These are phyloP conservation scores for Frankliniella fusca DNA, from an alignment of 2,888 invertebrate species.

Conservation along the genomic window DNA sequence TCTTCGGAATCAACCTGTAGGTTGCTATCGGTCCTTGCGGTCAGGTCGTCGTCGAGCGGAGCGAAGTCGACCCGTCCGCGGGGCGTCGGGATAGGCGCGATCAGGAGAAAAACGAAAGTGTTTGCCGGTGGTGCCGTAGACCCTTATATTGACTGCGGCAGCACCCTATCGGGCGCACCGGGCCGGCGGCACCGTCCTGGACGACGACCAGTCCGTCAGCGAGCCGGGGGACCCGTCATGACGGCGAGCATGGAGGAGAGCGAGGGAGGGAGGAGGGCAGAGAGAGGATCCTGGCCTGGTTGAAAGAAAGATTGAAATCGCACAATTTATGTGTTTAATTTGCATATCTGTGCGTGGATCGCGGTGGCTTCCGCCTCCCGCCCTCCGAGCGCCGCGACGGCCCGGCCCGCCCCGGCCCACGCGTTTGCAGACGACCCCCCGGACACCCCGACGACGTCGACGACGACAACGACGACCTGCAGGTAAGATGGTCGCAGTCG, in stretches of 20 bases:
- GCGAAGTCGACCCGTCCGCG: not conserved
- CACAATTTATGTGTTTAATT: conserved; percentile 27
- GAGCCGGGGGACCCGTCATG: not conserved
- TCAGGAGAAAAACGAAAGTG: not conserved
- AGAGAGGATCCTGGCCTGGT: not conserved
- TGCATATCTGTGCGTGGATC: conserved; percentile 25
- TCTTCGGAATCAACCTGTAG: too few species aligned
- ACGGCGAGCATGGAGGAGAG: not conserved
- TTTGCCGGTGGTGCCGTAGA: not conserved
- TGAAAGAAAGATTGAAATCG: conserved; percentile 26
- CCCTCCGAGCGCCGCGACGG: not conserved
- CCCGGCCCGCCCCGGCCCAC: not conserved
- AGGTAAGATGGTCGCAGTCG: too few species aligned
- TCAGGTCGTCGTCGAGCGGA: not conserved
- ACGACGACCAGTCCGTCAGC: not conserved
- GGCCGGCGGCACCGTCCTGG: not conserved
- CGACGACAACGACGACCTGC: too few species aligned
- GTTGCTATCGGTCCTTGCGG: not conserved
- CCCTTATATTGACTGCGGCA: not conserved
- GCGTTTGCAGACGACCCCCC: not conserved
- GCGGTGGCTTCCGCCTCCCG: conserved; percentile 19
- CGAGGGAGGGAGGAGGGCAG: not conserved
- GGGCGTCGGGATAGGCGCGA: not conserved
- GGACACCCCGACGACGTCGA: too few species aligned
- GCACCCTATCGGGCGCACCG: not conserved